A percentile compares a stretch with the other conserved stretches of the same genome.
Evolutionary conservation across 1,140 invertebrate species (phyloP).

Genomic region (Antheraea pernyi): DNA sequence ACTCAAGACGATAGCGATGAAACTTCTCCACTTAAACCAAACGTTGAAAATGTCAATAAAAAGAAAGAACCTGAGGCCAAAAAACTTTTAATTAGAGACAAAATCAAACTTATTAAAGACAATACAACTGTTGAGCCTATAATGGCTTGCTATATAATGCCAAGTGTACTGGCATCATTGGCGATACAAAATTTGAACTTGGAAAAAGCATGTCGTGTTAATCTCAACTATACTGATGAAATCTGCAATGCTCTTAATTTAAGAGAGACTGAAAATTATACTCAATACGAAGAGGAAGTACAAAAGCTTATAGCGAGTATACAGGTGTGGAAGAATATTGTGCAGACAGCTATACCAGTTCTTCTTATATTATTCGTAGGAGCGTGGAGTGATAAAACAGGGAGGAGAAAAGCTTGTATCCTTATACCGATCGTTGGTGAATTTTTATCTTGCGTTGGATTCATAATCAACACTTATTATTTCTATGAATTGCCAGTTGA

Average conservation of each 20-base stretch:
- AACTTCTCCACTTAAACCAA: slow-evolving; percentile 44
- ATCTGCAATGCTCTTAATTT: slow-evolving; percentile 86
- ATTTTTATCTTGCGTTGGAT: slow-evolving; percentile 86
- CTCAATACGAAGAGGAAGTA: slow-evolving; percentile 84
- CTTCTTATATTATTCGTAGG: slow-evolving; percentile 89
- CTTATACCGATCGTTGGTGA: slow-evolving; percentile 90
- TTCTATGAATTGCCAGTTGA: slow-evolving; percentile 88
- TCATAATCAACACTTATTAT: slow-evolving; percentile 89
- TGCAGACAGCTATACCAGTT: slow-evolving; percentile 87
- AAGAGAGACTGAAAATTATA: slow-evolving; percentile 85
- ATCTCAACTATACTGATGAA: slow-evolving; percentile 83
- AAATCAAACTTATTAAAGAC: slow-evolving; percentile 76
- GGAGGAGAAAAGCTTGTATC: slow-evolving; percentile 90
- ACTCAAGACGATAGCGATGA: slow-evolving; percentile 43
- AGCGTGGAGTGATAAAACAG: slow-evolving; percentile 87
- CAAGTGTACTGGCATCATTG: slow-evolving; percentile 86
- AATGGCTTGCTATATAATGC: slow-evolving; percentile 88
- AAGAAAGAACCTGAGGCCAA: slow-evolving; percentile 27
- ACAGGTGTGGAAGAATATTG: slow-evolving; percentile 88
- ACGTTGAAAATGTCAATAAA: slow-evolving; percentile 29
- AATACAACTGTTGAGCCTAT: slow-evolving; percentile 90
- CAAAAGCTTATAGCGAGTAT: slow-evolving; percentile 87
- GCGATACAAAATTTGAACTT: slow-evolving; percentile 91
- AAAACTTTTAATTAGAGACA: slow-evolving; percentile 71
- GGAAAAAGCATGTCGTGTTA: slow-evolving; percentile 91